Percentiles rank a stretch among this genome's conserved stretches.
Evolutionary conservation across 2,797 vertebrate genomes (phyloP).

Genomic region (Silurus lanzhouensis): DNA sequence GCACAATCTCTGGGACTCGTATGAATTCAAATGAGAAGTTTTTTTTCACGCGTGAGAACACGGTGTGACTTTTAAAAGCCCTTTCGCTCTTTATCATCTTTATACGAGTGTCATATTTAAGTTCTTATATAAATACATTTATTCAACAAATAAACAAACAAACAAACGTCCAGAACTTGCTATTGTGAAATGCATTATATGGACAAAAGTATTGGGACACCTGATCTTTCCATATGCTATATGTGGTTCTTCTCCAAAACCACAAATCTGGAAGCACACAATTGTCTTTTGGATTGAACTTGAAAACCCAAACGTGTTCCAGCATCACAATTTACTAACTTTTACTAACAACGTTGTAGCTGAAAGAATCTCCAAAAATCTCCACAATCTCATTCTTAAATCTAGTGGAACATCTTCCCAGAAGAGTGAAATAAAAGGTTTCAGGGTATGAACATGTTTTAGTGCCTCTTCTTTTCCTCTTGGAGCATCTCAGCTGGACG

Average conservation of each 20-base stretch:
- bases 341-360: too few species aligned
- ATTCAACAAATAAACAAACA: background rate
- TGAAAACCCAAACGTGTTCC: too few species aligned
- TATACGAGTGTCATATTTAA: background rate
- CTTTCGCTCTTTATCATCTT: background rate
- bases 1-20: background rate
- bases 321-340: too few species aligned
- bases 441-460: background rate
- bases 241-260: too few species aligned
- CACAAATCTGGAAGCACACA: too few species aligned
- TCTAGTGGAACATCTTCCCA: too few species aligned
- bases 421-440: background rate
- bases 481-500: background rate
- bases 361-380: too few species aligned
- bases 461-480: too few species aligned
- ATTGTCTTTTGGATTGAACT: too few species aligned
- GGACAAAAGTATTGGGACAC: too few species aligned
- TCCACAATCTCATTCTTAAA: too few species aligned
- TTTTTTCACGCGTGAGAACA: background rate
- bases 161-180: background rate
- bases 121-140: background rate
- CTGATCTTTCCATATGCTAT: too few species aligned
- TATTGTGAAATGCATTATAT: background rate
- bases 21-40: conserved; percentile 11
- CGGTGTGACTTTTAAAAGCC: background rate